Conservation (phyloP, 1,140 invertebrate species). For the Drosophila neocordata region DNA sequence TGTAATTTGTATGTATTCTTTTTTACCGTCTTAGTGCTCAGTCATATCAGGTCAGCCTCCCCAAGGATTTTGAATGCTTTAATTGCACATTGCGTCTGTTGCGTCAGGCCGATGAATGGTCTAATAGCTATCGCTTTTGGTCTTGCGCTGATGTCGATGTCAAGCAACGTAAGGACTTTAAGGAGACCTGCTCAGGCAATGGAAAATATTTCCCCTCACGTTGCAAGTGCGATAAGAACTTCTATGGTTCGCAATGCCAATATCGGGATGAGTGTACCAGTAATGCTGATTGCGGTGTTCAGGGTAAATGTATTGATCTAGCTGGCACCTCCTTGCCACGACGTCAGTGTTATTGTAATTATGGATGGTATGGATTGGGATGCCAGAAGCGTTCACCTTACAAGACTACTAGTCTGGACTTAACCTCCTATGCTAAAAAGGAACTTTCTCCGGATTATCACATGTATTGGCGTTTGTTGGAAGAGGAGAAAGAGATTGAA, state of each 20-base stretch:
- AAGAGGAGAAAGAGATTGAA: slow-evolving; percentile 92
- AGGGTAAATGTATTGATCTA: slow-evolving; percentile 92
- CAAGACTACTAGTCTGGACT: slow-evolving; percentile 86
- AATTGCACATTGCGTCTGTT: slow-evolving; percentile 95
- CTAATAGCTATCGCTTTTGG: slow-evolving; percentile 93
- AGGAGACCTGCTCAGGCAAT: slow-evolving; percentile 92
- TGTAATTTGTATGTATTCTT: no score
- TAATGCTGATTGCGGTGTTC: slow-evolving; percentile 91
- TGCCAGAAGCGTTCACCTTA: slow-evolving; percentile 90
- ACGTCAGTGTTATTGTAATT: slow-evolving; percentile 94
- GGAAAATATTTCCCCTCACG: slow-evolving; percentile 90
- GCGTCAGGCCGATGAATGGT: slow-evolving; percentile 95
- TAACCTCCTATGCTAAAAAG: slow-evolving; percentile 87
- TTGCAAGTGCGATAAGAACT: slow-evolving; percentile 92
- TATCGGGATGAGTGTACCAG: slow-evolving; percentile 92
- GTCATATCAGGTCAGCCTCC: slow-evolving; percentile 90
- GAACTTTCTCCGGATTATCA: slow-evolving; percentile 89
- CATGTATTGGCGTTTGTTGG: slow-evolving; percentile 92
- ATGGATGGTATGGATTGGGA: slow-evolving; percentile 92
- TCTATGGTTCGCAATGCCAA: slow-evolving; percentile 92
- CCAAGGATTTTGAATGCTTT: slow-evolving; percentile 91
- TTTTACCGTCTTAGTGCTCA: slow-evolving; percentile 88
- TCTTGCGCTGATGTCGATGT: slow-evolving; percentile 98
- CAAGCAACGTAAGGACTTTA: slow-evolving; percentile 87
- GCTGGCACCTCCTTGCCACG: slow-evolving; percentile 90